A percentile compares a stretch with the other conserved stretches of the same genome.
Conservation (phyloP, 2,797 vertebrate genomes). For the Poeciliopsis paucimaculata region DNA sequence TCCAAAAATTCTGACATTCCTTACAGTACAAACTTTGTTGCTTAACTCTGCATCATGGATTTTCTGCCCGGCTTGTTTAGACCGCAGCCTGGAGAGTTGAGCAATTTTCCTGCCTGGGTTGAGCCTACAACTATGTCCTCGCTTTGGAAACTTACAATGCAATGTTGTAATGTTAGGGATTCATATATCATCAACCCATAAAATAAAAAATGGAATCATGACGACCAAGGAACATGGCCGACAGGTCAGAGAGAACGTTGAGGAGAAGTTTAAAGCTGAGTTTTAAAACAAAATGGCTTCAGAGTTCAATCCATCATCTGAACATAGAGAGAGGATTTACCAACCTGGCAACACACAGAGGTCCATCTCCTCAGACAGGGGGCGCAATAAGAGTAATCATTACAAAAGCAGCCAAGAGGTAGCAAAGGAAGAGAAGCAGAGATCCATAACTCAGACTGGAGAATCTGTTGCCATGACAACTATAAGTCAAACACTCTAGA, state of each 20-base stretch:
- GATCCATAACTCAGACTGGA: background rate
- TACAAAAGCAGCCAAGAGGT: background rate
- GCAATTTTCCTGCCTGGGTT: conserved; percentile 52
- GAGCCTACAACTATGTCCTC: conserved; percentile 39
- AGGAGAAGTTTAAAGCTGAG: background rate
- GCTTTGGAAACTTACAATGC: conserved; percentile 40
- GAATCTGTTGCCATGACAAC: background rate
- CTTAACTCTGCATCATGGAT: conserved; percentile 63
- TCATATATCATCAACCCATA: conserved; percentile 35
- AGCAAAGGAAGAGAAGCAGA: background rate
- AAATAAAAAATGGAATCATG: background rate
- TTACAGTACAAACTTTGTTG: conserved; percentile 64
- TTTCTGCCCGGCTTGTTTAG: conserved; percentile 59
- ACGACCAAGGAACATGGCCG: background rate
- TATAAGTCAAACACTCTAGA: background rate
- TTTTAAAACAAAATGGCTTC: background rate
- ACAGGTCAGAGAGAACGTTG: background rate
- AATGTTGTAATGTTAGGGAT: conserved; percentile 24
- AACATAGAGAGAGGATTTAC: background rate
- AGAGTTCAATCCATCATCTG: background rate
- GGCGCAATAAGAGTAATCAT: background rate
- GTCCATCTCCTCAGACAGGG: background rate
- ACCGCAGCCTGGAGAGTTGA: conserved; percentile 51
- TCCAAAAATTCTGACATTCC: conserved; percentile 64
- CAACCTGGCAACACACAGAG: background rate